phyloP scores from a whole-genome alignment of 2,797 vertebrate genomes.

The Pogoniulus pusillus region DNA sequence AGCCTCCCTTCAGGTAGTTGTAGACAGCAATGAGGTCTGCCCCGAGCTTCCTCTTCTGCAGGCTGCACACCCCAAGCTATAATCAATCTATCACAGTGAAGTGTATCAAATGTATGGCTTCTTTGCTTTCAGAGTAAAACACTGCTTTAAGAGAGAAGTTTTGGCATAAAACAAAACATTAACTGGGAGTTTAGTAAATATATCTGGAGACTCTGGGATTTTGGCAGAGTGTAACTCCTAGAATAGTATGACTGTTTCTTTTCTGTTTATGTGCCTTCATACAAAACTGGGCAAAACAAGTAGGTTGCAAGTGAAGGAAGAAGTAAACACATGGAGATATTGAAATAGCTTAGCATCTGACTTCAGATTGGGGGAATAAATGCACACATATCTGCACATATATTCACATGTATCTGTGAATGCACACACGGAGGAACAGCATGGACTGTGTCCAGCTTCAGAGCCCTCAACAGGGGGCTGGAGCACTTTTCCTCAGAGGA shows the following conservation, averaged over 20 bases:
- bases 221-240: conserved; percentile 20
- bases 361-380: not conserved
- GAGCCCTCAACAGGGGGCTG: too few relatives aligned
- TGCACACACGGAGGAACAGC: not conserved
- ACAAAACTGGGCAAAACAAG: conserved; percentile 29
- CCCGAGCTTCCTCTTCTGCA: too few relatives aligned
- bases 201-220: conserved; percentile 9
- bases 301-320: conserved; percentile 23
- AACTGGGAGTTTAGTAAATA: conserved; percentile 12
- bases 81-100: not conserved
- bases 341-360: not conserved
- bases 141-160: not conserved
- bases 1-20: too few relatives aligned
- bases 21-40: too few relatives aligned
- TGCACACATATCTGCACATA: not conserved
- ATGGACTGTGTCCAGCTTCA: too few relatives aligned
- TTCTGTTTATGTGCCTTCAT: conserved; percentile 23
- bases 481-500: too few relatives aligned
- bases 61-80: too few relatives aligned
- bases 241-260: conserved; percentile 29
- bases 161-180: not conserved
- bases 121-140: conserved; percentile 9
- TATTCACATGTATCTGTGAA: not conserved
- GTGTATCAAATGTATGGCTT: not conserved
- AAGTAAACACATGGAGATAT: not conserved